These are phyloP conservation scores for Linnaemya vulpina DNA, from an alignment of 2,888 invertebrate species.

Conservation along the genomic window DNA sequence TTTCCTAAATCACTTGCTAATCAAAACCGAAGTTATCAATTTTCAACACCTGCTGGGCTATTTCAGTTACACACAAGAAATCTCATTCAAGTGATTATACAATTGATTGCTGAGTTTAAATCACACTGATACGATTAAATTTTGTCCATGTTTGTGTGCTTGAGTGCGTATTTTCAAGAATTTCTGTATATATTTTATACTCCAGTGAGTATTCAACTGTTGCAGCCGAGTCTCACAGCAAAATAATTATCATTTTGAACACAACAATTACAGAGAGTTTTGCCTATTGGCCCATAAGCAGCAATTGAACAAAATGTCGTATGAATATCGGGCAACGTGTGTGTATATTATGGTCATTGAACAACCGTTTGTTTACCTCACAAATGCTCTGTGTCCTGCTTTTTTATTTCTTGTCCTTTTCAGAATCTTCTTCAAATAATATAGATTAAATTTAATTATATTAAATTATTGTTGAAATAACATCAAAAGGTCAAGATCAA, in stretches of 20 bases:
- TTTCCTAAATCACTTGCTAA: too few species aligned
- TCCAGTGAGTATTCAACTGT: slow-evolving; percentile 57
- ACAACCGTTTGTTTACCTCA: not conserved
- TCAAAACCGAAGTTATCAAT: not conserved
- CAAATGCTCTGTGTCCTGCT: too few species aligned
- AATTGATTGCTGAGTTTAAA: slow-evolving; percentile 53
- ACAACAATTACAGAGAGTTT: not conserved
- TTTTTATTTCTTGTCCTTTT: too few species aligned
- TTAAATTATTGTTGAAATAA: too few species aligned
- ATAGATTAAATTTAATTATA: too few species aligned
- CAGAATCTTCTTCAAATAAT: too few species aligned
- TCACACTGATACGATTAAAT: slow-evolving; percentile 18
- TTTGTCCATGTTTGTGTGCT: not conserved
- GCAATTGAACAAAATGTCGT: not conserved
- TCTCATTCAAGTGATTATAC: slow-evolving; percentile 36
- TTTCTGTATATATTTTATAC: slow-evolving; percentile 6
- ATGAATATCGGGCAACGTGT: not conserved
- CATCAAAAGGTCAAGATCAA: too few species aligned
- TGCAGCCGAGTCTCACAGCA: slow-evolving; percentile 43
- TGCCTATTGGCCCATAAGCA: not conserved
- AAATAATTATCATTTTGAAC: slow-evolving; percentile 9
- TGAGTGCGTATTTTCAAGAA: slow-evolving; percentile 8
- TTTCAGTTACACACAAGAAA: slow-evolving; percentile 3
- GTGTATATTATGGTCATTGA: too few species aligned
- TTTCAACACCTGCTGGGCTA: not conserved